Evolutionary conservation across 1,140 invertebrate genomes (phyloP).

Genomic region (Spodoptera frugiperda): DNA sequence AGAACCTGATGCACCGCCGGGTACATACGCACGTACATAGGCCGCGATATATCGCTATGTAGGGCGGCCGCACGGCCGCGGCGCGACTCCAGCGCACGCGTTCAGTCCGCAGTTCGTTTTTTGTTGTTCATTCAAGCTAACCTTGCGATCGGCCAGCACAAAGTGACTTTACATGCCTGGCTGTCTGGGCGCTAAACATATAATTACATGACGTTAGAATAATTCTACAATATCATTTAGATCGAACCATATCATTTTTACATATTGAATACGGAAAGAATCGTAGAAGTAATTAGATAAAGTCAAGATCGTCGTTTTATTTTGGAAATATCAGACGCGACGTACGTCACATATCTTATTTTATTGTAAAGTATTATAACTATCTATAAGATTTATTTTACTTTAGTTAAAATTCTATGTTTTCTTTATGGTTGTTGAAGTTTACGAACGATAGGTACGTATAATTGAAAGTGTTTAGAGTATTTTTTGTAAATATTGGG

Average conservation of each 20-base stretch:
- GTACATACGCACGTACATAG: neutral
- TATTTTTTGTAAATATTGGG: conserved; percentile 79
- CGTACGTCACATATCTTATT: conserved; percentile 68
- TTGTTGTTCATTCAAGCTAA: conserved; percentile 82
- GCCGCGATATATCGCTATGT: conserved; percentile 45
- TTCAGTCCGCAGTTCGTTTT: conserved; percentile 68
- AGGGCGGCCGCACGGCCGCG: conserved; percentile 55
- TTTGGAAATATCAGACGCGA: conserved; percentile 25
- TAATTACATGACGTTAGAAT: conserved; percentile 81
- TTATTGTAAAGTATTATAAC: conserved; percentile 63
- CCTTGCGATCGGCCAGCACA: conserved; percentile 75
- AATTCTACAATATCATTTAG: conserved; percentile 76
- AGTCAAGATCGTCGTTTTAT: conserved; percentile 57
- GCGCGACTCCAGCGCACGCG: conserved; percentile 66
- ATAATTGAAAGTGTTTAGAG: conserved; percentile 69
- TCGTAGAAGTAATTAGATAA: conserved; percentile 62
- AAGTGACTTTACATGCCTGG: conserved; percentile 84
- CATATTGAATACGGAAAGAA: conserved; percentile 70
- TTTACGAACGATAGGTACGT: conserved; percentile 62
- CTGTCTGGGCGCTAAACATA: conserved; percentile 81
- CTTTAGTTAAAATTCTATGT: conserved; percentile 70
- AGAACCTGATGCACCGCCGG: conserved; percentile 44
- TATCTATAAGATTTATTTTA: conserved; percentile 60
- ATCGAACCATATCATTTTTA: conserved; percentile 81
- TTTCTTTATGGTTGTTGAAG: conserved; percentile 73